Percentiles rank a stretch among this genome's conserved stretches.
Conservation (phyloP, 53 echinoderm and acorn worm genomes). For the Patiria pectinifera region DNA sequence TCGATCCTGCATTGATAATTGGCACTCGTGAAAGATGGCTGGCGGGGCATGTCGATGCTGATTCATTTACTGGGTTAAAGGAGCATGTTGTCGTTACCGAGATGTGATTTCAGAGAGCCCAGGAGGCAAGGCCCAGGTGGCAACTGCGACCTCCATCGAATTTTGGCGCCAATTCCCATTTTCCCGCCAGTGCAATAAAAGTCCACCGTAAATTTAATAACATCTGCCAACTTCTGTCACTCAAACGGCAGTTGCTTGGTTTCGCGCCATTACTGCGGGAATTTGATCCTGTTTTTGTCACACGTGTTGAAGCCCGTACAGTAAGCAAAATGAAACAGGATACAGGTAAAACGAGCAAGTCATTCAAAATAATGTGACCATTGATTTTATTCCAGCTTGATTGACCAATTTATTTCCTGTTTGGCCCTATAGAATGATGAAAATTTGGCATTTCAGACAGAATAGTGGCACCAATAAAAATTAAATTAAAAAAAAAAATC, state of each 20-base stretch:
- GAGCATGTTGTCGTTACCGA: neutral
- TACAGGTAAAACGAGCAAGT: neutral
- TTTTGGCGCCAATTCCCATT: neutral
- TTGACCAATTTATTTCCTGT: neutral
- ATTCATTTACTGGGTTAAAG: neutral
- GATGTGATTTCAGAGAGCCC: neutral
- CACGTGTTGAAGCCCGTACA: neutral
- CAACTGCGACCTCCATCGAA: neutral
- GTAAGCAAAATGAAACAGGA: neutral
- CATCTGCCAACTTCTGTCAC: neutral
- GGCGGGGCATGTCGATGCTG: neutral
- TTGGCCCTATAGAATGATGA: neutral
- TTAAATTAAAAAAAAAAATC: neutral
- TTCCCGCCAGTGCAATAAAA: slow-evolving; percentile 12
- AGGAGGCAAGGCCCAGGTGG: neutral
- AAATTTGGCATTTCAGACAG: neutral
- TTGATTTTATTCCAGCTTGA: neutral
- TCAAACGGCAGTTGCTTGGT: slow-evolving; percentile 1
- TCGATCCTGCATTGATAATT: neutral
- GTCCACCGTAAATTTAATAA: slow-evolving; percentile 8
- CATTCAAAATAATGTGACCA: neutral
- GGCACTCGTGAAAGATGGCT: neutral
- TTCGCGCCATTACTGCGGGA: neutral
- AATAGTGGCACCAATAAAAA: neutral
- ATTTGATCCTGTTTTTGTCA: neutral